Percentiles rank a stretch among this genome's conserved stretches.
These are phyloP conservation scores for Alexandromys oeconomus DNA, from an alignment of 2,797 vertebrate genomes.

Conservation along the genomic window DNA sequence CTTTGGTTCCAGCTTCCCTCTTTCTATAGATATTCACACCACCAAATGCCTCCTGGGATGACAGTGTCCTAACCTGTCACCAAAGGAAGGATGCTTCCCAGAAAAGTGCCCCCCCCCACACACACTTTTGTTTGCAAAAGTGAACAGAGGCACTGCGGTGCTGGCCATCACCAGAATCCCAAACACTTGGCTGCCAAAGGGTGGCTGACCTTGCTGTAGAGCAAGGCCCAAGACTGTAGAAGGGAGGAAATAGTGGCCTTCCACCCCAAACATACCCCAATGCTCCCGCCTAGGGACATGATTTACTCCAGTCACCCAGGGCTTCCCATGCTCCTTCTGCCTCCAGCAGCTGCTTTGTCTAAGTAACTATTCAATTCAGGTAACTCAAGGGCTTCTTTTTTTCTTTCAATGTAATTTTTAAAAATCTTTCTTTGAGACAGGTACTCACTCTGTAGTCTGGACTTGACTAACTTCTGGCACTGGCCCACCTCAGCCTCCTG, in stretches of 20 bases:
- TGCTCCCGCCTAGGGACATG: background rate
- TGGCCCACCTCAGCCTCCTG: background rate
- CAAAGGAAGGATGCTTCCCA: background rate
- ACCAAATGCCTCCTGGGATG: background rate
- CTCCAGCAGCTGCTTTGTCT: background rate
- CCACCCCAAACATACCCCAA: background rate
- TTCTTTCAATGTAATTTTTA: background rate
- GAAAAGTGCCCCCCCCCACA: background rate
- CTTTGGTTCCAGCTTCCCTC: background rate
- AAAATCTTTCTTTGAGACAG: background rate
- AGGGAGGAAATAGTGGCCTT: background rate
- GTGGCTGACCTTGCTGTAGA: background rate
- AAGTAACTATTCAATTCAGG: background rate
- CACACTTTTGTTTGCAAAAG: background rate
- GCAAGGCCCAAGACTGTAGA: background rate
- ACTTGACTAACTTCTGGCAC: background rate
- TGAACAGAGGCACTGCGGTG: too few species aligned
- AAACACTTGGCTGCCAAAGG: slow-evolving; percentile 7
- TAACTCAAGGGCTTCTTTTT: background rate
- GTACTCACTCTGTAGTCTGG: background rate
- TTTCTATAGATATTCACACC: background rate
- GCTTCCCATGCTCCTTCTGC: background rate
- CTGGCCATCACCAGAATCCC: background rate
- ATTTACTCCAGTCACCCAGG: background rate
- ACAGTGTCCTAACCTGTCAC: background rate